phyloP scores from a whole-genome alignment of 2,888 invertebrate species.

The Phyllotreta striolata region DNA sequence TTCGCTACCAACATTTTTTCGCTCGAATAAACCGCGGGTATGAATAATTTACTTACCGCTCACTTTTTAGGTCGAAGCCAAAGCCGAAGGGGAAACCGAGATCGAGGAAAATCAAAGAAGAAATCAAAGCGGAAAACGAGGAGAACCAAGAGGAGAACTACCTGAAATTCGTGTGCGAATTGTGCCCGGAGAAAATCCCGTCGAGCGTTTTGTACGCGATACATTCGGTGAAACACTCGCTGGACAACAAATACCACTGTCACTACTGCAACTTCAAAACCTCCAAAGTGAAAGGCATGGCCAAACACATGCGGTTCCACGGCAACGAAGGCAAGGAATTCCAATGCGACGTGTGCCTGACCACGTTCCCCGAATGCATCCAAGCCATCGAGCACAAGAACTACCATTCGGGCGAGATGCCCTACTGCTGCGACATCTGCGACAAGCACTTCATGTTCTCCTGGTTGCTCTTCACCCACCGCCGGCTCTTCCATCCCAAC shows the following conservation, averaged over 20 bases:
- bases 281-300: conserved; percentile 42
- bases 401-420: conserved; percentile 54
- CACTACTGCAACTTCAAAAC: conserved; percentile 54
- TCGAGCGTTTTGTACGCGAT: conserved; percentile 53
- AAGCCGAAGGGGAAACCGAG: conserved; percentile 6
- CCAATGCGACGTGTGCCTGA: conserved; percentile 41
- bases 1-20: conserved; percentile 1
- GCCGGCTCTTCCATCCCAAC: conserved; percentile 43
- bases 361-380: conserved; percentile 41
- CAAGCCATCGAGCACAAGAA: conserved; percentile 52
- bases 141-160: conserved; percentile 50
- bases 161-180: conserved; percentile 59
- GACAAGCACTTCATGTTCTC: conserved; percentile 55
- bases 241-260: conserved; percentile 53
- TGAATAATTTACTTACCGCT: conserved; percentile 17
- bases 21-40: neutral
- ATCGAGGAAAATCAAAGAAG: conserved; percentile 7
- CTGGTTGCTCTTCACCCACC: conserved; percentile 61
- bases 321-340: conserved; percentile 34
- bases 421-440: conserved; percentile 61
- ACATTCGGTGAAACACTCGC: conserved; percentile 53
- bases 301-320: conserved; percentile 45
- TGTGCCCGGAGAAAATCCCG: conserved; percentile 65
- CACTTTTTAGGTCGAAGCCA: conserved; percentile 33
- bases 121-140: conserved; percentile 11